Evolutionary conservation across 2,888 invertebrate genomes (phyloP), one percentile per base, ranked within the genome.

Genomic region (Gryllus longicercus): DNA sequence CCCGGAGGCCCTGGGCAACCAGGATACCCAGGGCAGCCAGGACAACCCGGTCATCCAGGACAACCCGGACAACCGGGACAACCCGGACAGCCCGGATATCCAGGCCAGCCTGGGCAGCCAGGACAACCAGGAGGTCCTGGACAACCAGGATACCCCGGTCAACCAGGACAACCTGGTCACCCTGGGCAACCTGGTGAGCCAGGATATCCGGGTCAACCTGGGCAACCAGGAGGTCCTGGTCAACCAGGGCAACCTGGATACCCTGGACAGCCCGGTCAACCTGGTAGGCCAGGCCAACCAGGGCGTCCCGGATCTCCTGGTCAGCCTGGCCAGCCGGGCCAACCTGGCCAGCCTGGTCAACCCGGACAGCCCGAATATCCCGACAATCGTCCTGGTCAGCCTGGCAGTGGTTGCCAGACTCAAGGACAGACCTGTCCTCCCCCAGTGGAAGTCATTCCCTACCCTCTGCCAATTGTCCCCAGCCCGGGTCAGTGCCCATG

Each of bases 401-500:
- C 83, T 81, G 88, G 87, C 84, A 85, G 85, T 83, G 89, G 90
- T 88, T 81, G 81, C 14, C 85, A 85, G 25, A 38, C 38, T 4
- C 38, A 38, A 8, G 82, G 82, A 11, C 83, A 82, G 38, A 85
- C 85, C 63, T 83, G 83, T 2, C 80, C 74, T 51, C 81, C 79
- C 14, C 84, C 85, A 25, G 85, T 86, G 75, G 85, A 90, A 84
- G 88, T 91, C 75, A 90, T 91, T 83, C 90, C 91, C 2, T 90
- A 90, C 84, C 86, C 91, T 23, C 85, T 91, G 78, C 90, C 91
- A 10, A 89, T 91, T 83, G 91, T 91, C 50, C 91, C 91, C 50
- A 90, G 90, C 84, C 91, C 92, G 10, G 88, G 88, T 78, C 88
- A 90, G 11, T 92, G 92, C 84, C 92, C 92, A 4, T 92, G 92